These are phyloP conservation scores for Somateria mollissima DNA, from an alignment of 2,797 vertebrate genomes.

Conservation along the genomic window DNA sequence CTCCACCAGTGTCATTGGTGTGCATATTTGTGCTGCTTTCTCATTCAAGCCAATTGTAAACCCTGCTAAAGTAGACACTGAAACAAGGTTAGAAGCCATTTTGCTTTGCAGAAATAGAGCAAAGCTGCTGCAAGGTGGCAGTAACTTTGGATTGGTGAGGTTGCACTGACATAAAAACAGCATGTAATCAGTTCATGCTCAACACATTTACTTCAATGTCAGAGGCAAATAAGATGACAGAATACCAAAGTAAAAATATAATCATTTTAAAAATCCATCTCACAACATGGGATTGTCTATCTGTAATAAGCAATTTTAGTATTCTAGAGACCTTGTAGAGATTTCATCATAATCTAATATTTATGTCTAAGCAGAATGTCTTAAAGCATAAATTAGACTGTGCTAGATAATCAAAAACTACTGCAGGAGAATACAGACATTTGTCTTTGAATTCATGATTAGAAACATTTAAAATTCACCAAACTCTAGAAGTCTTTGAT, in stretches of 20 bases:
- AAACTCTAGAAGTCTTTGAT: not conserved
- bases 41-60: not conserved
- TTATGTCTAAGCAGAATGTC: not conserved
- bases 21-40: not conserved
- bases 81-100: not conserved
- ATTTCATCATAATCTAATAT: not conserved
- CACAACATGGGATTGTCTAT: not conserved
- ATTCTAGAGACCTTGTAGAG: not conserved
- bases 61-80: not conserved
- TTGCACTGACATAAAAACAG: not conserved
- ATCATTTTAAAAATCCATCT: not conserved
- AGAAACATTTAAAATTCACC: not conserved
- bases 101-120: not conserved
- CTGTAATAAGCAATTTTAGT: not conserved
- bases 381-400: not conserved
- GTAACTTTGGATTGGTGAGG: not conserved
- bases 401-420: not conserved
- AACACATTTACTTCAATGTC: not conserved
- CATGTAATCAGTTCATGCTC: not conserved
- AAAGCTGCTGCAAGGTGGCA: not conserved
- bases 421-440: not conserved
- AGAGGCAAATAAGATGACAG: not conserved
- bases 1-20: not conserved
- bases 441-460: not conserved
- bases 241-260: not conserved